Conservation (phyloP, 2,888 invertebrate species). For the Lamellibrachia satsuma region DNA sequence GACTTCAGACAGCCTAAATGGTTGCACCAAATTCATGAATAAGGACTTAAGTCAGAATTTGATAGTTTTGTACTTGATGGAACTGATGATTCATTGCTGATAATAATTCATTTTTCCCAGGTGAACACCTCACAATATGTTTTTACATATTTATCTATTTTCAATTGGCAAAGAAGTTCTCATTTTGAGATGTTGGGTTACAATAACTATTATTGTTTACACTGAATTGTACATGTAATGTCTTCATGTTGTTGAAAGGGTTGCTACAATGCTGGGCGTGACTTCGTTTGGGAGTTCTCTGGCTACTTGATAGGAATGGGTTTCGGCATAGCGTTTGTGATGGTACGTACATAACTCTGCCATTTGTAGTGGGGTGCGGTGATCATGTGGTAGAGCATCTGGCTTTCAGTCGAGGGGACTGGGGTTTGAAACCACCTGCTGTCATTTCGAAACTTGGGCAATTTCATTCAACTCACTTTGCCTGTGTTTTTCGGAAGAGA, state of each 20-base stretch:
- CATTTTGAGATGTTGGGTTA: neutral
- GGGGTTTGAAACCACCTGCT: too few species aligned
- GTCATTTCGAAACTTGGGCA: too few species aligned
- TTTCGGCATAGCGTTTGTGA: conserved; percentile 35
- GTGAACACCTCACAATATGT: too few species aligned
- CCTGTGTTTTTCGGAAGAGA: too few species aligned
- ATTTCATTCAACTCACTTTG: too few species aligned
- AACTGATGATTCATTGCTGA: neutral
- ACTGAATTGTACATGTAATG: neutral
- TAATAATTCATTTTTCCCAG: neutral
- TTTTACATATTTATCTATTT: neutral
- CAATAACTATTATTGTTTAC: neutral
- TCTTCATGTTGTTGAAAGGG: neutral
- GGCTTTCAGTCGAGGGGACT: too few species aligned
- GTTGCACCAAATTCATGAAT: neutral
- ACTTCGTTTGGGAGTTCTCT: conserved; percentile 22
- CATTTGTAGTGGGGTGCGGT: too few species aligned
- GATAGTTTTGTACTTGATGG: neutral
- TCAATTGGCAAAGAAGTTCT: neutral
- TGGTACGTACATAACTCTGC: conserved; percentile 34
- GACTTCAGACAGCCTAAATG: too few species aligned
- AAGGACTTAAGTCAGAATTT: neutral
- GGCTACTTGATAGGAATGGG: conserved; percentile 18
- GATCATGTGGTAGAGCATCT: too few species aligned
- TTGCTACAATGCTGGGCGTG: conserved; percentile 8